These are phyloP conservation scores for Leucophenga montana DNA, from an alignment of 2,888 invertebrate species.

Conservation along the genomic window DNA sequence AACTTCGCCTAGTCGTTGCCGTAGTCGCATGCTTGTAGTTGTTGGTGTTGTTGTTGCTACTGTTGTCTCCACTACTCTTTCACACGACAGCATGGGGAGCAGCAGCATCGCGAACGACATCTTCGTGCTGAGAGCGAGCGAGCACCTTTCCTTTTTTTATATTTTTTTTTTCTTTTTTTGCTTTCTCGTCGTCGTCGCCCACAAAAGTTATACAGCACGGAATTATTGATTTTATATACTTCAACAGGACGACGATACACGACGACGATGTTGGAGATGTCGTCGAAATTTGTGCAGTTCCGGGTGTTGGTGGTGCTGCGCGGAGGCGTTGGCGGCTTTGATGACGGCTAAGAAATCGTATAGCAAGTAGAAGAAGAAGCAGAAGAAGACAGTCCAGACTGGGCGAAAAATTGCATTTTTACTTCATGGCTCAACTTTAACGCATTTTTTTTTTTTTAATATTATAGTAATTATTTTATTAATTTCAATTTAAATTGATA, in stretches of 20 bases:
- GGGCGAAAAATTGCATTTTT: background rate
- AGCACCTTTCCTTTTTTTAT: too few relatives aligned
- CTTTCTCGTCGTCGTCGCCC: conserved; percentile 21
- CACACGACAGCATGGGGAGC: conserved; percentile 38
- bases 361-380: too few relatives aligned
- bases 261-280: conserved; percentile 4
- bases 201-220: conserved; percentile 67
- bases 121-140: conserved; percentile 3
- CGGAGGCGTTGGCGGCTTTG: too few relatives aligned
- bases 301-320: conserved; percentile 1
- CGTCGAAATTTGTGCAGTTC: conserved; percentile 26
- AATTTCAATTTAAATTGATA: background rate
- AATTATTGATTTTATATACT: conserved; percentile 66
- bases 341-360: too few relatives aligned
- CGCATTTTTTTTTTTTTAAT: background rate
- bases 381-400: background rate
- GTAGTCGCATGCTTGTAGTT: conserved; percentile 15
- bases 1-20: too few relatives aligned
- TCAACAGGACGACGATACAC: conserved; percentile 44
- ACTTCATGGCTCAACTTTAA: background rate
- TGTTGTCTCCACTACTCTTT: conserved; percentile 31
- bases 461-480: background rate
- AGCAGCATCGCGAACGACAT: conserved; percentile 33
- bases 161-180: background rate
- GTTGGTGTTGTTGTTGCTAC: conserved; percentile 2